Evolutionary conservation across 2,888 invertebrate species (phyloP), one percentile per base, ranked within the genome.

Genomic region (Conus canariensis): DNA sequence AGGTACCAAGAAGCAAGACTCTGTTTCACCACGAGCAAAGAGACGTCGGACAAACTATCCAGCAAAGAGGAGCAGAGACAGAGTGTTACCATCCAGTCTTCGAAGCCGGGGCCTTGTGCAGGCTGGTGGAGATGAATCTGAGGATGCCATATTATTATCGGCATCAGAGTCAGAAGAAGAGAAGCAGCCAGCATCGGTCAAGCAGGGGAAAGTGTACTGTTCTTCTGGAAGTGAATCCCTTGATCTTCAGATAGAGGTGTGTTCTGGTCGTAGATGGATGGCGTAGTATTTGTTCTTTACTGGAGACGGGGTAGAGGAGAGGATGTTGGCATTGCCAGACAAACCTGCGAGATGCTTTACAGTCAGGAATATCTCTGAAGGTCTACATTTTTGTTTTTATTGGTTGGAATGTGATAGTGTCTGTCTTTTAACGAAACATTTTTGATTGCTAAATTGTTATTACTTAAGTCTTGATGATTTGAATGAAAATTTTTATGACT

Each of bases 121-220:
- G 58, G 8, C 19, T 80, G 59, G 10, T 85, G 89, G 70, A 2
- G 59, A 64, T 70, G 89, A 89, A 22, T n/a, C 85, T 60, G 64
- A 60, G 22, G 89, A 74, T 25, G 56, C 59, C 19, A 74, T 89
- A 80, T 77, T 30, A 77, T 77, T 77, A 8, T 89, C 74, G 12
- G 89, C 74, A 30, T 74, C 85, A 22, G 89, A 89, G 22, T 89
- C 85, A 22, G 85, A 74, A 9, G 77, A 74, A 85, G 89, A 89
- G 30, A 5, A 74, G 30, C 2, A 80, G 14, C 7, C 60, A 30
- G 22, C 58, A n/a, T 83, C 14, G 1, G 25, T 7, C 12, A n/a
- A 60, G 25, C 22, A 70, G 70, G 82, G 19, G 67, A 30, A n/a
- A 56, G 45, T 8, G 19, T 12, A 60, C n/a, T 59, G 45, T 12